These are phyloP conservation scores for Eclectus roratus DNA, from an alignment of 2,113 vertebrate genomes.

Conservation along the genomic window DNA sequence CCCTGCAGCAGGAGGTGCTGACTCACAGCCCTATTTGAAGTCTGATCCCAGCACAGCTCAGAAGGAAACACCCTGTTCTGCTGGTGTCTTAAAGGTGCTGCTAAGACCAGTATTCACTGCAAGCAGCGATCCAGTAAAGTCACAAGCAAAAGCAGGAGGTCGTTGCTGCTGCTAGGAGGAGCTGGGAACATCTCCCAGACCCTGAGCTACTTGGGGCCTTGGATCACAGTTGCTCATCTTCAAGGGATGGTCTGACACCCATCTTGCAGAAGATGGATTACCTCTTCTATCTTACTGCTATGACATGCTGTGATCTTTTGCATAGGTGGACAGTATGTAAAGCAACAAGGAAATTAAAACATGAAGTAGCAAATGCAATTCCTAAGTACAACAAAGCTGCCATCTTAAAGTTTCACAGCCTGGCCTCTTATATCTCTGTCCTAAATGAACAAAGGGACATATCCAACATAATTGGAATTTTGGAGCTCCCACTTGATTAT, in stretches of 20 bases:
- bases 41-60: neutral
- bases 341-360: neutral
- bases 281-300: neutral
- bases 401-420: neutral
- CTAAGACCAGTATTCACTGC: neutral
- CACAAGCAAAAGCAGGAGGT: neutral
- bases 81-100: neutral
- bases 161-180: neutral
- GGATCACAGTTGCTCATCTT: neutral
- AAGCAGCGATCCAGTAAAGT: neutral
- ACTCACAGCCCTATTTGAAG: neutral
- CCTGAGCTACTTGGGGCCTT: neutral
- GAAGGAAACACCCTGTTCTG: neutral
- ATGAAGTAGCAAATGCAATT: neutral
- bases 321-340: neutral
- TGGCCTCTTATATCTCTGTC: neutral
- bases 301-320: neutral
- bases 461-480: neutral
- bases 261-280: neutral
- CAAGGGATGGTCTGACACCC: neutral
- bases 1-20: neutral
- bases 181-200: neutral
- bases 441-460: constrained; percentile 1
- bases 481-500: constrained; percentile 11
- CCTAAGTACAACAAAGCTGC: neutral